Evolutionary conservation across 2,888 invertebrate genomes (phyloP).

Genomic region (Tipula vernalis): DNA sequence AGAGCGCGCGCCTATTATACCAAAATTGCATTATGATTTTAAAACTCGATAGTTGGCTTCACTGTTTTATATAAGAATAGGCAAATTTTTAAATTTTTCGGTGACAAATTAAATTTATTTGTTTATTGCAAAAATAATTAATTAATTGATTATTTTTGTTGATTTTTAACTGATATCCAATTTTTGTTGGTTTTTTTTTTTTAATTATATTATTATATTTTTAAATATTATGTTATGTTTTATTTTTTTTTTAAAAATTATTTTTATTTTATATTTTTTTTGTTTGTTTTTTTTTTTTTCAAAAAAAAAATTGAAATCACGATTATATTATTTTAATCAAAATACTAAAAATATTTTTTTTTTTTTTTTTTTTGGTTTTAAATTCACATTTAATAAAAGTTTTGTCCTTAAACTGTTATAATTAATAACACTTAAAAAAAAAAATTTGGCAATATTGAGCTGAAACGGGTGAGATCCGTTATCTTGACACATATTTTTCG

Average conservation of each 20-base stretch:
- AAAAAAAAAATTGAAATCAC: neutral
- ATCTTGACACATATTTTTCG: neutral
- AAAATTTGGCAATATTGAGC: neutral
- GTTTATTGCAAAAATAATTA: neutral
- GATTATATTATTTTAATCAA: neutral
- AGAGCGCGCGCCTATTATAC: too few species aligned
- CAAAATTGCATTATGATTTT: too few species aligned
- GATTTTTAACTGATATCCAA: neutral
- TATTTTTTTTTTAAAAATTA: neutral
- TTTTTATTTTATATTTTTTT: neutral
- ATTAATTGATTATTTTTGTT: neutral
- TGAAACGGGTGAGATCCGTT: neutral
- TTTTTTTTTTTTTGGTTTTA: neutral
- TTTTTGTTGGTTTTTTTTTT: neutral
- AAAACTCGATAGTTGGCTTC: neutral
- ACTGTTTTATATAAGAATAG: neutral
- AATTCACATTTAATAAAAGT: neutral
- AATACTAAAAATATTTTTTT: neutral
- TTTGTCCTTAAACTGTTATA: neutral
- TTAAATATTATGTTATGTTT: neutral
- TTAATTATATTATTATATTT: neutral
- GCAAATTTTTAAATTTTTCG: slow-evolving; percentile 10
- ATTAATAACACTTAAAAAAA: neutral
- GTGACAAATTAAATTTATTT: slow-evolving; percentile 12
- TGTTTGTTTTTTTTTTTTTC: neutral